Base-by-base conservation (phyloP, 2,797 vertebrate species). In the Synanceia verrucosa region DNA sequence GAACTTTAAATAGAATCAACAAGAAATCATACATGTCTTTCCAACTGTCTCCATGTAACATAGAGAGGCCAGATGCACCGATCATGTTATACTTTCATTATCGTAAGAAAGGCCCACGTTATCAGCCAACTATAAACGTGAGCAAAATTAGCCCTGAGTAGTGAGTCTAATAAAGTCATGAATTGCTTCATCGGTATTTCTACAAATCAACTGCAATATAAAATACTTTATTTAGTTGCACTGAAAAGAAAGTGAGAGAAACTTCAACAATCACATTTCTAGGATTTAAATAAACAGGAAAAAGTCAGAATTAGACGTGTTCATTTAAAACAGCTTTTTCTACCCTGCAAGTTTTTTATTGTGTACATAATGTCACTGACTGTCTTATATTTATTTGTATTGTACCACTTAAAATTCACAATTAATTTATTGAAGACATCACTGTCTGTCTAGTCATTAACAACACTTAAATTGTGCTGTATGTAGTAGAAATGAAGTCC, bases 1-100 rank as follows among this genome's bases (percentile, higher is more conserved):
- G 41, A 84, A 74, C 72, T 59, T 83, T 33, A 76, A 78, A 85
- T 75, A 50, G 64, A 75, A 84, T 62, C 46, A 52, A 61, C 31
- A 50, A 51, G 9, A 82, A 86, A 64, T 73, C 70, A 75, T 51
- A 56, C 13, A 36, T 44, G 61, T 72, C 21, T 66, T 59, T 18
- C 19, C 16, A 60, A 18, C 14, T 43, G 52, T 50, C 33, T 3
- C 26, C 18, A 37, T 37, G 19, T 47, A 33, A 63, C 19, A 36
- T 36, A 11, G 23, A 76, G 21, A 62, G 41, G 13, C 6, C 9
- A 44, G 9, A 67, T 24, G 3, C 46, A 52, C 5, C 12, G 43
- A 24, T 61, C 12, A 4, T 10, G 59, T 53, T 39, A 59, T 69
- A 57, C 28, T n/a, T 21, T 10, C 37, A 46, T 57, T n/a, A 55